These are phyloP conservation scores for Sardinella longiceps DNA, from an alignment of 2,797 vertebrate genomes.

Conservation along the genomic window DNA sequence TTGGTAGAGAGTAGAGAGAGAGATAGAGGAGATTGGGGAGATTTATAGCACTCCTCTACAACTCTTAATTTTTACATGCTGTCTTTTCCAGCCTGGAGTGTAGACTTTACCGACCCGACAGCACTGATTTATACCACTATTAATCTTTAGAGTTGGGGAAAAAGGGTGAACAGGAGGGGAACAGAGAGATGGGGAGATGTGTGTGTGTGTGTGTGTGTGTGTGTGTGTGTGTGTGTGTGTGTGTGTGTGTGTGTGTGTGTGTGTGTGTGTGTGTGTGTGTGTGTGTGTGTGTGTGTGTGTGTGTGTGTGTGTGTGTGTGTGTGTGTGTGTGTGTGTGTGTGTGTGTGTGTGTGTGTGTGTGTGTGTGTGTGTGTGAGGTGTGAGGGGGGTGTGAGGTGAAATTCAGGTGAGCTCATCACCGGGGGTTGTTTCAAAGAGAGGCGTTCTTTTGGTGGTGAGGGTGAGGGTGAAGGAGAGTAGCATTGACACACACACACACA, in stretches of 20 bases:
- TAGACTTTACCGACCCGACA: constrained; percentile 44
- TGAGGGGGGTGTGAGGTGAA: background rate
- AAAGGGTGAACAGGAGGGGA: background rate
- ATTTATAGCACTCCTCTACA: constrained; percentile 36
- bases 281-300: background rate
- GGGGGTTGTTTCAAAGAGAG: background rate
- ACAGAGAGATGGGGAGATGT: constrained; percentile 20
- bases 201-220: background rate
- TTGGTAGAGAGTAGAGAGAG: too few relatives aligned
- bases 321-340: background rate
- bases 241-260: constrained; percentile 14
- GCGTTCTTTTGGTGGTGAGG: background rate
- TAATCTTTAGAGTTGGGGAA: constrained; percentile 33
- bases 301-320: constrained; percentile 2
- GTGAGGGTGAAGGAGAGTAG: background rate
- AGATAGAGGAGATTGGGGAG: too few relatives aligned
- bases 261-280: too few relatives aligned
- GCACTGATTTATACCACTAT: constrained; percentile 45
- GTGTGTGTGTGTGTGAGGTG: background rate
- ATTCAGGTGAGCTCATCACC: constrained; percentile 22
- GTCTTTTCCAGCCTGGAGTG: constrained; percentile 43
- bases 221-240: too few relatives aligned
- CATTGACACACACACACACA: too few relatives aligned
- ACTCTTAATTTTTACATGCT: constrained; percentile 49
- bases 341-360: constrained; percentile 8